Percentiles rank a stretch among this genome's conserved stretches.
Conservation (phyloP, 2,888 invertebrate genomes). For the Sturmia bella region DNA sequence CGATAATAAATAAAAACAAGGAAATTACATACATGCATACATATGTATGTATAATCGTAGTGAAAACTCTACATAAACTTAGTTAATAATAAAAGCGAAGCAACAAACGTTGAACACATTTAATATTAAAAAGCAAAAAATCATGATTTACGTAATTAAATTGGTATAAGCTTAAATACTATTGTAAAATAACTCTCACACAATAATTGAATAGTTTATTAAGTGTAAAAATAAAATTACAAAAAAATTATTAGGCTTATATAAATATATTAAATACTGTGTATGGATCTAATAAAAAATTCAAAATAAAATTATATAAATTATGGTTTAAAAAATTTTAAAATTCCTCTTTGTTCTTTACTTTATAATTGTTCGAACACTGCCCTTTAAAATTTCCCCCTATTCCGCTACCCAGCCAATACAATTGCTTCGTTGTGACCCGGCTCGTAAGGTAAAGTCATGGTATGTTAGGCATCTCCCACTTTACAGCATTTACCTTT, state of each 20-base stretch:
- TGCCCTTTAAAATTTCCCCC: neutral
- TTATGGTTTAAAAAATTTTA: slow-evolving; percentile 69
- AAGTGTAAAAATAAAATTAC: slow-evolving; percentile 37
- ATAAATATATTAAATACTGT: slow-evolving; percentile 51
- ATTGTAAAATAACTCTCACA: slow-evolving; percentile 32
- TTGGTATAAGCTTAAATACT: slow-evolving; percentile 23
- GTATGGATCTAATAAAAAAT: slow-evolving; percentile 55
- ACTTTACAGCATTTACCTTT: too few relatives aligned
- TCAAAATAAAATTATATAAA: slow-evolving; percentile 42
- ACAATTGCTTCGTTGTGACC: too few relatives aligned
- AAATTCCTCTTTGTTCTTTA: slow-evolving; percentile 41
- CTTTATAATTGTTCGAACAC: neutral
- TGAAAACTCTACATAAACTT: slow-evolving; percentile 48
- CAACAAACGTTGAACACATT: slow-evolving; percentile 35
- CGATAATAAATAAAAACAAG: slow-evolving; percentile 22
- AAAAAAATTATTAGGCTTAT: slow-evolving; percentile 39
- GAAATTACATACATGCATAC: slow-evolving; percentile 49
- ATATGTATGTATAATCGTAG: slow-evolving; percentile 9
- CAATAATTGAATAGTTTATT: slow-evolving; percentile 56
- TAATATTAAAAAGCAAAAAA: slow-evolving; percentile 12
- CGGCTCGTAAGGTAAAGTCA: too few relatives aligned
- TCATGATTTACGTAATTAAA: slow-evolving; percentile 44
- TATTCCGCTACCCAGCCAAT: too few relatives aligned
- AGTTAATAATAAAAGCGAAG: slow-evolving; percentile 44
- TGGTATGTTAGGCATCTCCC: too few relatives aligned